Evolutionary conservation across 2,888 invertebrate species (phyloP), one percentile per base, ranked within the genome.

Genomic region (Acleris cristana): DNA sequence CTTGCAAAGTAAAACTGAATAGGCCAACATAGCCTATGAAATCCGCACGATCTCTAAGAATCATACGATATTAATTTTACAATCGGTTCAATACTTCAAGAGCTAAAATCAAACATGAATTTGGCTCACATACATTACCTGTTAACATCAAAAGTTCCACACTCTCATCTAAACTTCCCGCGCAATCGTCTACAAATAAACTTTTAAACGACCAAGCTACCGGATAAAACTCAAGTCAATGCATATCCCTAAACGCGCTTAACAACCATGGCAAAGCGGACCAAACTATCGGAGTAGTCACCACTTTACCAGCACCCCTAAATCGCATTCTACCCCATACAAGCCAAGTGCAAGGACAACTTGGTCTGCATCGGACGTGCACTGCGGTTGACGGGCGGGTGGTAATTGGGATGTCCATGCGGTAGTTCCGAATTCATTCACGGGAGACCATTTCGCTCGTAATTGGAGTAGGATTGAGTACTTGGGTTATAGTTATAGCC

Each of bases 321-420:
- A 51, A 60, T 40, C 21, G 40, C 6, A 51, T 51, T 19, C 19
- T 18, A 4, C n/a, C 18, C 26, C 26, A 56, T 60, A 48, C 51
- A 60, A 21, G 12, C 30, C 21, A 14, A 23, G 55, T 55, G 18
- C 18, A 26, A 3, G 30, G 14, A 26, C 49, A 56, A 49, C 7
- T 55, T 51, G 55, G 65, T 48, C 14, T n/a, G 34, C 49, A 12
- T 18, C 19, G 26, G 49, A 21, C 53, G 6, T 26, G 40, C 55
- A 44, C 40, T 65, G 53, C 6, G 60, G 55, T 55, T 44, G 59
- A 18, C 65, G 40, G 45, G 26, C 10, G 40, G 34, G 3, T 23
- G 45, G 53, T 65, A 65, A 61, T 65, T 65, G 55, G 60, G 56
- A 45, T 52, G 60, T 61, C 65, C 49, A 51, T 18, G 55, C 49